Evolutionary conservation across 2,797 vertebrate species (phyloP).

Genomic region (Myotis myotis): DNA sequence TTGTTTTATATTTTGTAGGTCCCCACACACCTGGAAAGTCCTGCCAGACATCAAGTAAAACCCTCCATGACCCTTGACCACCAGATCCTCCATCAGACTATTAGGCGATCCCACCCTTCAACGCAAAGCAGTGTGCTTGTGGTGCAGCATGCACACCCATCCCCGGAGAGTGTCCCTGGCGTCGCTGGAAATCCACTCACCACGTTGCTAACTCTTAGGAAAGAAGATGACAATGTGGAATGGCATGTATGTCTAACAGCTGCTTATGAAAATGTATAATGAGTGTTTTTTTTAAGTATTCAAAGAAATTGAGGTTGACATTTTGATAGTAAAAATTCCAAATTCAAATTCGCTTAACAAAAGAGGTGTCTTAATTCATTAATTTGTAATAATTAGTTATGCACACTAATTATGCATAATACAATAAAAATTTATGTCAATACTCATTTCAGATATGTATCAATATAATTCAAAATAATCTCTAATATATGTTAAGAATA

Average conservation of each 20-base stretch:
- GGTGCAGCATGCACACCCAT: conserved; percentile 88
- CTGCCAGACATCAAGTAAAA: conserved; percentile 91
- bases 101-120: conserved; percentile 85
- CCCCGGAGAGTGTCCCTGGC: conserved; percentile 84
- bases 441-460: not conserved
- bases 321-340: conserved; percentile 36
- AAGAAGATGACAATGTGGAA: conserved; percentile 90
- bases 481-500: conserved; percentile 1
- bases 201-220: conserved; percentile 88
- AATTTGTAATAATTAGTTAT: not conserved
- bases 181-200: conserved; percentile 87
- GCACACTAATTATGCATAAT: not conserved
- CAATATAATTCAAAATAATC: not conserved
- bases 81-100: conserved; percentile 87
- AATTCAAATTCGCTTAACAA: not conserved
- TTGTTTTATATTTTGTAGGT: conserved; percentile 85
- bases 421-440: not conserved
- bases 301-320: not conserved
- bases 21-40: conserved; percentile 93
- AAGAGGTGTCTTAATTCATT: not conserved
- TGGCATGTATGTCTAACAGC: conserved; percentile 67
- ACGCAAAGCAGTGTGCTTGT: conserved; percentile 83
- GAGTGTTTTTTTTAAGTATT: not conserved
- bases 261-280: not conserved
- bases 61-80: conserved; percentile 93